A percentile compares a stretch with the other conserved stretches of the same genome.
Conservation (phyloP, 2,113 vertebrate genomes). For the Psettodes erumei region DNA sequence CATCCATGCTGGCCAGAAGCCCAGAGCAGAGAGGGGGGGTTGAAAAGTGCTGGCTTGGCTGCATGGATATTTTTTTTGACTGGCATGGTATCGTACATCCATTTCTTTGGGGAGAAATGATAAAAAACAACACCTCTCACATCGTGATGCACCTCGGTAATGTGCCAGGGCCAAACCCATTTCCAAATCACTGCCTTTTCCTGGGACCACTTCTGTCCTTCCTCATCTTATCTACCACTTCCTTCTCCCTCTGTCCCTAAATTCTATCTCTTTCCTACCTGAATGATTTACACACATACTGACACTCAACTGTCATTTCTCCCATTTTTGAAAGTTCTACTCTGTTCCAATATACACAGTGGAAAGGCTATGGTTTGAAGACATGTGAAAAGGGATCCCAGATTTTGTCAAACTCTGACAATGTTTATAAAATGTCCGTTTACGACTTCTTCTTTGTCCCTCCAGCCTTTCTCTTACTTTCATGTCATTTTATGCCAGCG, state of each 20-base stretch:
- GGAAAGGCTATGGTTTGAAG: constrained; percentile 15
- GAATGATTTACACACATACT: constrained; percentile 39
- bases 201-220: constrained; percentile 24
- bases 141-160: constrained; percentile 40
- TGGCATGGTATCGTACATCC: constrained; percentile 45
- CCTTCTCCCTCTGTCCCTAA: constrained; percentile 13
- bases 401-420: constrained; percentile 39
- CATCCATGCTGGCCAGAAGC: constrained; percentile 60
- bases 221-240: constrained; percentile 47
- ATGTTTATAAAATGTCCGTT: constrained; percentile 26
- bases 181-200: constrained; percentile 54
- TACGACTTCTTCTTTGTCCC: constrained; percentile 15
- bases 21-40: constrained; percentile 40
- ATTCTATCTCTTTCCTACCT: background rate
- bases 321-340: constrained; percentile 38
- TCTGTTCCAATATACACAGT: constrained; percentile 4
- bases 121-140: constrained; percentile 45
- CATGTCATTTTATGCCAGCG: constrained; percentile 3
- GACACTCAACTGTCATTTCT: constrained; percentile 36
- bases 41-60: constrained; percentile 64
- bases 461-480: constrained; percentile 38
- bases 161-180: constrained; percentile 31
- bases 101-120: constrained; percentile 47
- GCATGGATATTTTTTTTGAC: constrained; percentile 25
- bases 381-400: constrained; percentile 42